Percentiles rank a stretch among this genome's conserved stretches.
Evolutionary conservation across 2,888 invertebrate species (phyloP).

Genomic region (Corythucha ciliata): DNA sequence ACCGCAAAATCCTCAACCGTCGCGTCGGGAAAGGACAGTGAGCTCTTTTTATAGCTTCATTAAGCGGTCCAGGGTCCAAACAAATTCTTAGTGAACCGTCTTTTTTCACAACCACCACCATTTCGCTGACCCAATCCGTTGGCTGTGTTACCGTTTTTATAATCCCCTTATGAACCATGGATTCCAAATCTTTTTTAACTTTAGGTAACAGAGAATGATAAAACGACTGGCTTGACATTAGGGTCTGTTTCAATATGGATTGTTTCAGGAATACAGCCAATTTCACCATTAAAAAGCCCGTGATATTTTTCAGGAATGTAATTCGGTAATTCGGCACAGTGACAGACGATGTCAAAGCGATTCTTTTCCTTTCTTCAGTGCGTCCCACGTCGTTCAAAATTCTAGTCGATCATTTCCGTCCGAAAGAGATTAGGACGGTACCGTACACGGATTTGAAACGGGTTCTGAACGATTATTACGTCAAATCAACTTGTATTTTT

Average conservation of each 20-base stretch:
- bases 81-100: conserved; percentile 20
- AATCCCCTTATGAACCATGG: conserved; percentile 11
- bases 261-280: conserved; percentile 6
- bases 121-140: conserved; percentile 21
- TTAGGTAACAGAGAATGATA: conserved; percentile 12
- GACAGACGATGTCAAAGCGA: no score
- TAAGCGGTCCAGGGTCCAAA: conserved; percentile 20
- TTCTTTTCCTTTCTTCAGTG: no score
- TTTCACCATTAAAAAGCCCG: background rate
- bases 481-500: no score
- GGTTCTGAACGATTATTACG: no score
- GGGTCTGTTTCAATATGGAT: conserved; percentile 12
- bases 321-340: no score
- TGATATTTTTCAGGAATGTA: background rate
- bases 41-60: conserved; percentile 11
- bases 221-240: conserved; percentile 12
- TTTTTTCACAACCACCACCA: conserved; percentile 17
- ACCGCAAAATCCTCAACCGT: conserved; percentile 14
- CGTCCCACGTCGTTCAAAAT: no score
- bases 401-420: no score
- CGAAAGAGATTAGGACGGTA: no score
- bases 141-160: conserved; percentile 17
- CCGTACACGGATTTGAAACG: no score
- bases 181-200: conserved; percentile 18
- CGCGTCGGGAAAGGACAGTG: conserved; percentile 22